Evolutionary conservation across 2,113 vertebrate genomes (phyloP), one percentile per base, ranked within the genome.

Genomic region (Psettodes erumei): DNA sequence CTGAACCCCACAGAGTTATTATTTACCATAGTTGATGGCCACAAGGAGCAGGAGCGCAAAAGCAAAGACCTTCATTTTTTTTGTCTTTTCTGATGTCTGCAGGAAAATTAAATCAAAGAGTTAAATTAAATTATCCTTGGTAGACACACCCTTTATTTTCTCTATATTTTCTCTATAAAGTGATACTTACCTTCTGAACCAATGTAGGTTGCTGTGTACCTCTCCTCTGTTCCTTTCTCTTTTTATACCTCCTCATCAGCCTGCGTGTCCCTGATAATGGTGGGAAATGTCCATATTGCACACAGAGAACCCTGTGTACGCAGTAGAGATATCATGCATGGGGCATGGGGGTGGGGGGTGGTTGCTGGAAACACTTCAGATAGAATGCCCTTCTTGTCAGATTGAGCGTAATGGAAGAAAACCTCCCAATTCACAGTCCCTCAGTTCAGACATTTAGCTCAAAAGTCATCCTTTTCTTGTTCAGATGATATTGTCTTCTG

Each of bases 1-100:
- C 16, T n/a, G n/a, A n/a, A n/a, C 13, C 40, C 16, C 40, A 43
- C 4, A 2, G 9, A 45, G 8, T 37, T 13, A 8, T 19, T 45
- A 25, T 45, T 74, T 47, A 72, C 76, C 53, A 2, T 79, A 72
- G 32, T 50, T 60, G 76, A 79, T 10, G n/a, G 68, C 68, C 76
- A 72, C 68, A 60, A 74, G 43, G 47, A 80, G 77, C 15, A 74
- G 30, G n/a, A 80, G 70, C 45, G 55, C 77, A 18, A 80, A 60
- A 28, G 55, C 70, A 62, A 74, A 63, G 47, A 68, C 53, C 61
- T 79, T 79, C 76, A 72, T 72, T 37, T 72, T 71, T 18, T 30
- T 2, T 27, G 30, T 25, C 27, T 42, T 27, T 45, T 54, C 65
- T 32, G 38, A 16, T 4, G 19, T 51, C 70, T 63, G 73, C 43